Evolutionary conservation across 2,888 invertebrate genomes (phyloP).

Genomic region (Coleophora flavipennella): DNA sequence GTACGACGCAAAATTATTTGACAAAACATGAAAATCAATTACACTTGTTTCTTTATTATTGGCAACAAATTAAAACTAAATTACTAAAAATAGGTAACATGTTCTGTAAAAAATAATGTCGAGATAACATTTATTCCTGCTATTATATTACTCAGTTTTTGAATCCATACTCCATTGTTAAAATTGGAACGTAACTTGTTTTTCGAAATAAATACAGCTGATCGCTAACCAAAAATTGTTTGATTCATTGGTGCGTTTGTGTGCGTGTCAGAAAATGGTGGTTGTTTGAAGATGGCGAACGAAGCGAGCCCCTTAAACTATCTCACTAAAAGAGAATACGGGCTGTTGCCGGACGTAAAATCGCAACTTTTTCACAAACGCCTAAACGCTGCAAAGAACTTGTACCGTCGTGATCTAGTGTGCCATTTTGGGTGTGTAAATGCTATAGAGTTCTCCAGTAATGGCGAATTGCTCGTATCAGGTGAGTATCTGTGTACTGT

Average conservation of each 20-base stretch:
- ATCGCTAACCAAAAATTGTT: conserved; percentile 36
- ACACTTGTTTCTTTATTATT: too few species aligned
- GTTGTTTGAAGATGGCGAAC: conserved; percentile 62
- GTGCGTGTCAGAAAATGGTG: conserved; percentile 48
- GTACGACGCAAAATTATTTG: too few species aligned
- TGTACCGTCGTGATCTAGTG: conserved; percentile 86
- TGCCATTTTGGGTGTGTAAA: conserved; percentile 97
- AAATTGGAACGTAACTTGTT: conserved; percentile 35
- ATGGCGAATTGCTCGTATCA: conserved; percentile 89
- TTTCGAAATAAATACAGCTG: conserved; percentile 65
- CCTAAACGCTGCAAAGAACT: conserved; percentile 78
- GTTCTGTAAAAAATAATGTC: too few species aligned
- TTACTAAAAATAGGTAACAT: too few species aligned
- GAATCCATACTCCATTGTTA: background rate
- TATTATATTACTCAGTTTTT: too few species aligned
- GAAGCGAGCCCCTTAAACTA: conserved; percentile 73
- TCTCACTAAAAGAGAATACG: conserved; percentile 75
- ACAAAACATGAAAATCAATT: too few species aligned
- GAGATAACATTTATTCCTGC: too few species aligned
- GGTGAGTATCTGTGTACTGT: conserved; percentile 80
- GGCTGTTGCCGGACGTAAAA: conserved; percentile 70
- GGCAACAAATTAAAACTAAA: too few species aligned
- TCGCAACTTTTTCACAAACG: conserved; percentile 75
- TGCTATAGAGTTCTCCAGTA: conserved; percentile 93
- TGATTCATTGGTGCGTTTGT: conserved; percentile 13